phyloP scores from a whole-genome alignment of 2,113 vertebrate species.

The Thalassarche chlororhynchos region DNA sequence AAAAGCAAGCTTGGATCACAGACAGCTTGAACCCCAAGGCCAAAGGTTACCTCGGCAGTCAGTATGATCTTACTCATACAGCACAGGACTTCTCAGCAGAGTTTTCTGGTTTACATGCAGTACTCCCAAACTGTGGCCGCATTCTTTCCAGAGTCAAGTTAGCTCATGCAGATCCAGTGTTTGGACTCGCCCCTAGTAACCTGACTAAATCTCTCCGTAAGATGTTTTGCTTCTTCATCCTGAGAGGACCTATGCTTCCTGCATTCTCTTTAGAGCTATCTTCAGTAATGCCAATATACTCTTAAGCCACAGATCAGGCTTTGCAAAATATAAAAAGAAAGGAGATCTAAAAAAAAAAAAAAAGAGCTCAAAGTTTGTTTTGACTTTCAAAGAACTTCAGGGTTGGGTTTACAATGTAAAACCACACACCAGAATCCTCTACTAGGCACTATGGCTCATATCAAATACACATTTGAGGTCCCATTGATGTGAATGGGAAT shows the following conservation, averaged over 20 bases:
- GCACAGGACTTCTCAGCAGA: not conserved
- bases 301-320: not conserved
- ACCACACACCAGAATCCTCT: not conserved
- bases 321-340: not conserved
- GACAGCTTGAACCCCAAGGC: not conserved
- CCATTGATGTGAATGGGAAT: not conserved
- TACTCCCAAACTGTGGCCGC: not conserved
- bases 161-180: not conserved
- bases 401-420: not conserved
- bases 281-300: not conserved
- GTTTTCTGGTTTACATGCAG: not conserved
- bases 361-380: not conserved
- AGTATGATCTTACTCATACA: not conserved
- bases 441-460: not conserved
- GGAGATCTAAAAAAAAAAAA: not conserved
- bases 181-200: not conserved
- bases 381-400: not conserved
- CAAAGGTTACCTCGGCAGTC: constrained; percentile 9
- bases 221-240: not conserved
- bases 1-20: not conserved
- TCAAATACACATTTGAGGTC: not conserved
- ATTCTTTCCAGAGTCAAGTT: not conserved
- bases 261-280: not conserved
- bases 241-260: not conserved
- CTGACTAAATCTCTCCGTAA: not conserved